A percentile compares a stretch with the other conserved stretches of the same genome.
phyloP scores from a whole-genome alignment of 2,113 vertebrate genomes.

The Calypte anna region DNA sequence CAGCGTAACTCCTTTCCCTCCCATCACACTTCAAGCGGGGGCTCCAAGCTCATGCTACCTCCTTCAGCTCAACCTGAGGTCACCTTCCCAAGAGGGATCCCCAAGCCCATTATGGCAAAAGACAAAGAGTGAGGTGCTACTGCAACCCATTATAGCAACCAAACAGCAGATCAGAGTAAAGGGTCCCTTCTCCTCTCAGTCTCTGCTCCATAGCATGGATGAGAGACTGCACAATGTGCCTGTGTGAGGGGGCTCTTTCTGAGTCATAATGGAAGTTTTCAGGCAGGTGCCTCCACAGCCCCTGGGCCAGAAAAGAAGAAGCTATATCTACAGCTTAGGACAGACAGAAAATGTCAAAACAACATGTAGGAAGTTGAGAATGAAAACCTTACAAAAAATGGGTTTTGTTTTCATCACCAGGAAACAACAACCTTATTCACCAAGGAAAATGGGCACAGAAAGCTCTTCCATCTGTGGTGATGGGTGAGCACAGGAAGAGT shows the following conservation, averaged over 20 bases:
- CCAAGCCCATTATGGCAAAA: accelerated
- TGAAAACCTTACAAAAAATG: not conserved
- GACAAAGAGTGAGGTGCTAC: not conserved
- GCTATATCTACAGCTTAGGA: not conserved
- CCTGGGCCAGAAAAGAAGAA: not conserved
- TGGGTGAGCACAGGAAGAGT: accelerated
- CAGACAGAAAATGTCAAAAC: not conserved
- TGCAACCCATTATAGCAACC: not conserved
- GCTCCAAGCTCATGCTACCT: not conserved
- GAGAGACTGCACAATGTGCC: accelerated
- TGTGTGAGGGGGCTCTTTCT: not conserved
- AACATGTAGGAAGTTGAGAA: not conserved
- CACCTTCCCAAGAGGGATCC: not conserved
- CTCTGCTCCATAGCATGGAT: accelerated
- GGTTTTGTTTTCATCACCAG: not conserved
- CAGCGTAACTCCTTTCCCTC: not conserved
- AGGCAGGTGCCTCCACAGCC: not conserved
- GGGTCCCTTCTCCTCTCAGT: accelerated
- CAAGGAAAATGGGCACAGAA: not conserved
- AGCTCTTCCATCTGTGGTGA: not conserved
- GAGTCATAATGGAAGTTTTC: not conserved
- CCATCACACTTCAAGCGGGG: not conserved
- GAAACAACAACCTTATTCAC: not conserved
- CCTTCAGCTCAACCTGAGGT: not conserved
- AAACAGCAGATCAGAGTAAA: not conserved